These are phyloP conservation scores for Trichoplusia ni DNA, from an alignment of 1,140 invertebrate species.

Conservation along the genomic window DNA sequence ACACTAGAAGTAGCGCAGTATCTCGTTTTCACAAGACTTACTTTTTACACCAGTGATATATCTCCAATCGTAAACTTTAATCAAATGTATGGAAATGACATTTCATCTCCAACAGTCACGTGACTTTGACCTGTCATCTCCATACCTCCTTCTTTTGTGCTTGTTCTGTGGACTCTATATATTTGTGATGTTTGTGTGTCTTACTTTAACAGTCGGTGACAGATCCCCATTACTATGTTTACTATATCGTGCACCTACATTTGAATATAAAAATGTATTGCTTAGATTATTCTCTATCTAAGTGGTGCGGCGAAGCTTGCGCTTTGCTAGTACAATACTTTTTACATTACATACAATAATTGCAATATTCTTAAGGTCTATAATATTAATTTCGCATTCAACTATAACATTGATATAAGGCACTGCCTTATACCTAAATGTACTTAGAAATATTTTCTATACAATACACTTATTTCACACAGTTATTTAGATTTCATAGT, in stretches of 20 bases:
- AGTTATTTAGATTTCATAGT: not conserved
- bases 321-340: conserved; percentile 1
- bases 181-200: no score
- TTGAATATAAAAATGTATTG: conserved; percentile 1
- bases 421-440: conserved; percentile 50
- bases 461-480: conserved; percentile 3
- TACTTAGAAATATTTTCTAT: conserved; percentile 22
- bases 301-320: conserved; percentile 1
- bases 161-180: no score
- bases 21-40: no score
- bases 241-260: conserved; percentile 7
- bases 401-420: conserved; percentile 48
- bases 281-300: conserved; percentile 15
- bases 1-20: no score
- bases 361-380: not conserved
- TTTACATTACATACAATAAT: conserved; percentile 5
- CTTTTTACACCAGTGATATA: no score
- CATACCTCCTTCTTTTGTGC: no score
- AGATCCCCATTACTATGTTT: no score
- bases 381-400: conserved; percentile 11
- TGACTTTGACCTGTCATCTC: no score
- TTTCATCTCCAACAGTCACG: no score
- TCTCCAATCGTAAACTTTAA: no score
- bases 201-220: no score
- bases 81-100: no score